A percentile compares a stretch with the other conserved stretches of the same genome.
phyloP scores from a whole-genome alignment of 1,140 invertebrate species.

The Lasioglossum baleicum region DNA sequence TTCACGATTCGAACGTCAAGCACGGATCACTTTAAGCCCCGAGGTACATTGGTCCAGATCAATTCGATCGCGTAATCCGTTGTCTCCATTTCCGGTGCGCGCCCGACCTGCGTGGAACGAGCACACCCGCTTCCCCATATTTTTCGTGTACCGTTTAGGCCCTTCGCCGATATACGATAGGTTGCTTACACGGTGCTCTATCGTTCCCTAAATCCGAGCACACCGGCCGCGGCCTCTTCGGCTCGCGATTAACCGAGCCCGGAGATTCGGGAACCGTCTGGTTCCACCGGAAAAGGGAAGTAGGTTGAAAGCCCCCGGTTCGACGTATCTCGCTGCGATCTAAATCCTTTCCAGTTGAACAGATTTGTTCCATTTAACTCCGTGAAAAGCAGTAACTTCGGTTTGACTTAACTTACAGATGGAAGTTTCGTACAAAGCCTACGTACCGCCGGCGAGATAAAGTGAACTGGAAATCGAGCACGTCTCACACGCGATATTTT shows the following conservation, averaged over 20 bases:
- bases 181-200: background rate
- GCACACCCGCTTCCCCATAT: background rate
- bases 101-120: background rate
- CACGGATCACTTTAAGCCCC: constrained; percentile 6
- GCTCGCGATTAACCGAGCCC: background rate
- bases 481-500: background rate
- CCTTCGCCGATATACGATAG: too few relatives aligned
- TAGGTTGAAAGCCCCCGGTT: constrained; percentile 15
- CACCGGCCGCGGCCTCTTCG: background rate
- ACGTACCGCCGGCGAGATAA: background rate
- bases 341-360: constrained; percentile 33
- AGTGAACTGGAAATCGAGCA: constrained; percentile 13
- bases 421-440: constrained; percentile 8
- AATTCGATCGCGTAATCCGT: constrained; percentile 10
- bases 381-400: constrained; percentile 25
- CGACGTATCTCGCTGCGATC: constrained; percentile 33
- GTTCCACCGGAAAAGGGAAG: too few relatives aligned
- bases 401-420: constrained; percentile 38
- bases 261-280: background rate
- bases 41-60: background rate
- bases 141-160: background rate
- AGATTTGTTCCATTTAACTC: constrained; percentile 40
- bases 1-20: background rate
- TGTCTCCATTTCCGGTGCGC: background rate
- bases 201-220: background rate